Evolutionary conservation across 2,113 vertebrate genomes (phyloP).

Genomic region (Sorex fumeus): DNA sequence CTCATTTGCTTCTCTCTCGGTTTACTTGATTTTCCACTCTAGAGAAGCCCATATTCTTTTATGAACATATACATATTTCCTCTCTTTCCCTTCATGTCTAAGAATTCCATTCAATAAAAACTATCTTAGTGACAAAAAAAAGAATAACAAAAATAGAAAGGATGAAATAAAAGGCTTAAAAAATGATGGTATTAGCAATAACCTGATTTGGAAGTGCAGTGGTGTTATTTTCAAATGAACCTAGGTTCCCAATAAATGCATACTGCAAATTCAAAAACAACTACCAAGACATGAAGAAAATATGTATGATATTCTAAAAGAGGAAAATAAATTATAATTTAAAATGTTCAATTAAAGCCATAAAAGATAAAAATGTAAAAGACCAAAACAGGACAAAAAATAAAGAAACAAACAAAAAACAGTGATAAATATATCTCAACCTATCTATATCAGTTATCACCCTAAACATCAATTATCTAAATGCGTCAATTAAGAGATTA

Average conservation of each 20-base stretch:
- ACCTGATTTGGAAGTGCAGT: too few species aligned
- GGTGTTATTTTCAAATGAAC: not conserved
- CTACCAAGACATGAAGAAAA: not conserved
- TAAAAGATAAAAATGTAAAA: not conserved
- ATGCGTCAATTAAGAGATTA: not conserved
- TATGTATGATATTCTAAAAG: not conserved
- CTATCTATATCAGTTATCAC: not conserved
- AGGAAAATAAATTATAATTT: not conserved
- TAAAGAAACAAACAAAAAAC: not conserved
- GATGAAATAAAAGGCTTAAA: too few species aligned
- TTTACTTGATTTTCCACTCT: too few species aligned
- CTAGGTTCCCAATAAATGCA: not conserved
- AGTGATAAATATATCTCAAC: not conserved
- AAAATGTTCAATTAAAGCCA: not conserved
- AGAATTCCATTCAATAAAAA: too few species aligned
- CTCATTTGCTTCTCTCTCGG: too few species aligned
- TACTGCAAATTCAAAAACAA: not conserved
- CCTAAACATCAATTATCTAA: not conserved
- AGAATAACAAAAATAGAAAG: too few species aligned
- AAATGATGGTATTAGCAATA: too few species aligned
- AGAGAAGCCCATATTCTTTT: too few species aligned
- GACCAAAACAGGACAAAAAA: not conserved
- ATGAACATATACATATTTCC: too few species aligned
- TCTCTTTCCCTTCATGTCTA: too few species aligned
- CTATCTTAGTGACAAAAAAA: too few species aligned